Evolutionary conservation across 2,888 invertebrate species (phyloP).

Genomic region (Lordiphosa andalusiaca): DNA sequence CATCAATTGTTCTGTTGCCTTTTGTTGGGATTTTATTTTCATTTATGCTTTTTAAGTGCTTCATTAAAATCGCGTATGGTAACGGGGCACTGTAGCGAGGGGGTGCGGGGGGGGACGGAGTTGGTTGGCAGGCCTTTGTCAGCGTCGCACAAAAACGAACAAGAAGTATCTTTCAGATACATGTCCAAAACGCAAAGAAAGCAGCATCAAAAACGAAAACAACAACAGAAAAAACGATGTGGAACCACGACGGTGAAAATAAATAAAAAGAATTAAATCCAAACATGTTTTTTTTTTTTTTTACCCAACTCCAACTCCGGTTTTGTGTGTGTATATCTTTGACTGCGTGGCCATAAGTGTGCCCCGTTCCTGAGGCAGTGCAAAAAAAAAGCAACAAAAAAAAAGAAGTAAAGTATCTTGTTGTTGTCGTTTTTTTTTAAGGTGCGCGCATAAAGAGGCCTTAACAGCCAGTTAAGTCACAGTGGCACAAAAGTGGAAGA

Average conservation of each 20-base stretch:
- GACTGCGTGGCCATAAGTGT: constrained; percentile 69
- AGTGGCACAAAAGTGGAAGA: not conserved
- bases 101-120: no score
- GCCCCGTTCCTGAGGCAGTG: constrained; percentile 54
- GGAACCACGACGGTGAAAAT: constrained; percentile 45
- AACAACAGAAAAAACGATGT: constrained; percentile 13
- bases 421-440: constrained; percentile 51
- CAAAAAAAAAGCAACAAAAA: constrained; percentile 41
- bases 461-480: constrained; percentile 37
- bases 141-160: constrained; percentile 46
- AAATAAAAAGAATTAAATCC: constrained; percentile 72
- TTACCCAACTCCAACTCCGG: constrained; percentile 59
- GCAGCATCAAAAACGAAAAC: constrained; percentile 28
- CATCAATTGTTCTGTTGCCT: constrained; percentile 62
- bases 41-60: constrained; percentile 76
- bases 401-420: constrained; percentile 56
- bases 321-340: constrained; percentile 43
- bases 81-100: no score
- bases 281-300: constrained; percentile 72
- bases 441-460: constrained; percentile 70
- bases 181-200: constrained; percentile 70
- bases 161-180: constrained; percentile 70
- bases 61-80: constrained; percentile 72
- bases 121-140: constrained; percentile 66
- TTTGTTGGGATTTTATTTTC: constrained; percentile 72